These are phyloP conservation scores for Apostichopus californicus DNA, from an alignment of 35 echinoderm and acorn worm genomes.

Conservation along the genomic window DNA sequence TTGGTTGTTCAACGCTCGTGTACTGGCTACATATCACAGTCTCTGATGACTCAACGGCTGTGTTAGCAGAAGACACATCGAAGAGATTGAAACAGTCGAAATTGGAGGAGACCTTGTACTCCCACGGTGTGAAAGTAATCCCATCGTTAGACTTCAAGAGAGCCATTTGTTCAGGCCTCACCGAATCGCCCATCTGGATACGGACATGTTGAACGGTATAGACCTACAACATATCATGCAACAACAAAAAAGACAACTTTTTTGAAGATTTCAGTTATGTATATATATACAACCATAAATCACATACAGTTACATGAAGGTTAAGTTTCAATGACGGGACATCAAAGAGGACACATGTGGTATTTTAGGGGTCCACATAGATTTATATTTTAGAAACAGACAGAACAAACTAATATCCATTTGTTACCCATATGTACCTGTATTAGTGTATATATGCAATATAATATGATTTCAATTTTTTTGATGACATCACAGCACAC, in stretches of 20 bases:
- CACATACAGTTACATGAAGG: too few species aligned
- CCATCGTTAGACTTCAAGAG: conserved; percentile 78
- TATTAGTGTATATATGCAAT: too few species aligned
- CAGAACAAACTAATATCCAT: too few species aligned
- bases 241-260: too few species aligned
- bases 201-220: conserved; percentile 64
- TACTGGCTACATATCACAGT: conserved; percentile 75
- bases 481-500: background rate
- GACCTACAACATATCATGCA: conserved; percentile 38
- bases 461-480: background rate
- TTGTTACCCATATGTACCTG: too few species aligned
- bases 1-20: conserved; percentile 36
- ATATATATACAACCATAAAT: too few species aligned
- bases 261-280: too few species aligned
- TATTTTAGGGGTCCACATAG: too few species aligned
- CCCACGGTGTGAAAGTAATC: conserved; percentile 60
- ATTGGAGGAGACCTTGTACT: conserved; percentile 70
- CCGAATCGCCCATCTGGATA: conserved; percentile 97
- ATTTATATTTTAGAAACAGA: too few species aligned
- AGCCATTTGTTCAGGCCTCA: conserved; percentile 74
- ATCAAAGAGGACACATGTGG: too few species aligned
- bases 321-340: background rate
- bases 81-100: conserved; percentile 62
- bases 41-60: conserved; percentile 16
- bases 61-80: conserved; percentile 26